A percentile compares a stretch with the other conserved stretches of the same genome.
These are phyloP conservation scores for Exephanes ischioxanthus DNA, from an alignment of 2,888 invertebrate genomes.

Conservation along the genomic window DNA sequence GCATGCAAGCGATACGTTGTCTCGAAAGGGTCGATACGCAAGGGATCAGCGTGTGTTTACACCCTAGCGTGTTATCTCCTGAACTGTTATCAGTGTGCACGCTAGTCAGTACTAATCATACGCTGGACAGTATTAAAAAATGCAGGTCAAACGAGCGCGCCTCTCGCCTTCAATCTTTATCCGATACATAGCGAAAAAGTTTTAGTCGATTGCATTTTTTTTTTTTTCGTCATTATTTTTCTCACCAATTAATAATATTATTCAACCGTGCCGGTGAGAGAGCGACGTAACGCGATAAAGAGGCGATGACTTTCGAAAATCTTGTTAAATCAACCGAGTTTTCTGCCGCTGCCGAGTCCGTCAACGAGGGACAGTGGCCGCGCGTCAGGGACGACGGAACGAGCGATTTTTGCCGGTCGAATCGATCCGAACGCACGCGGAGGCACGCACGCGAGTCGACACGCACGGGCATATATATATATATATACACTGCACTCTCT, in stretches of 20 bases:
- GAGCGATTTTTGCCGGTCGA: constrained; percentile 65
- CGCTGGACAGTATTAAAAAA: background rate
- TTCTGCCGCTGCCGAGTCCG: constrained; percentile 13
- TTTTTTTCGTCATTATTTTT: background rate
- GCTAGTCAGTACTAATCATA: background rate
- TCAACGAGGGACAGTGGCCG: constrained; percentile 45
- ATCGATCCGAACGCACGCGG: constrained; percentile 68
- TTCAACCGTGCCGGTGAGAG: background rate
- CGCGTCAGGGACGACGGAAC: constrained; percentile 19
- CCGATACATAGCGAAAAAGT: background rate
- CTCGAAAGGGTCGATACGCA: background rate
- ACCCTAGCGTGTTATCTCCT: background rate
- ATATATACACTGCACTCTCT: background rate
- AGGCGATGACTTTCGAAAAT: background rate
- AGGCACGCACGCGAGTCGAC: constrained; percentile 60
- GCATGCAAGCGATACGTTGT: background rate
- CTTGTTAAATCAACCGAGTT: constrained; percentile 11
- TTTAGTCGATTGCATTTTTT: background rate
- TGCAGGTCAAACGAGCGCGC: background rate
- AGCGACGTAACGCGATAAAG: constrained; percentile 5
- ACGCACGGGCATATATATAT: constrained; percentile 30
- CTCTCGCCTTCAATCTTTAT: background rate
- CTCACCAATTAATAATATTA: background rate
- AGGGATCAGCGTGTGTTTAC: background rate
- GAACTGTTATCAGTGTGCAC: background rate